Conservation (phyloP, 2,797 vertebrate species). For the Enteromius viviparus region DNA sequence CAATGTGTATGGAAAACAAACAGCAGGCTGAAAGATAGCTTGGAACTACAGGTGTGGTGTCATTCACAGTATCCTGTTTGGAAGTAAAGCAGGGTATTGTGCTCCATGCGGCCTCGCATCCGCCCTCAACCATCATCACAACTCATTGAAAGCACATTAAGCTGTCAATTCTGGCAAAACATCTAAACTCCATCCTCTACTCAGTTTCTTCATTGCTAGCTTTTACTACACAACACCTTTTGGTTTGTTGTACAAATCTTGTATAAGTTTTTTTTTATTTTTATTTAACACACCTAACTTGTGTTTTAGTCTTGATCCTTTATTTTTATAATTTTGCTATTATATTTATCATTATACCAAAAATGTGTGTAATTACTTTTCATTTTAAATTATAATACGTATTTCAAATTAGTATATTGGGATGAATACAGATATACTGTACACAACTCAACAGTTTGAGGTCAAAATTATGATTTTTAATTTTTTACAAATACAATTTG, state of each 20-base stretch:
- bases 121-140: constrained; percentile 3
- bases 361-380: not conserved
- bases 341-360: not conserved
- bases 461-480: not conserved
- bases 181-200: not conserved
- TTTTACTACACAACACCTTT: not conserved
- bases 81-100: constrained; percentile 20
- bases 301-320: not conserved
- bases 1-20: constrained; percentile 52
- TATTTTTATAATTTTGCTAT: not conserved
- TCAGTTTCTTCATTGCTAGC: not conserved
- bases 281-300: not conserved
- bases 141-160: constrained; percentile 37
- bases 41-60: constrained; percentile 57
- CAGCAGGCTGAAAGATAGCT: constrained; percentile 38
- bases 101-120: not conserved
- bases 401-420: not conserved
- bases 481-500: not conserved
- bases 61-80: constrained; percentile 35
- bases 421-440: not conserved
- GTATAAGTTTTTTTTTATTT: not conserved
- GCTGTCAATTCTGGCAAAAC: constrained; percentile 37
- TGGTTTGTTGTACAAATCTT: not conserved
- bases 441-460: not conserved
- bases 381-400: not conserved